A percentile compares a stretch with the other conserved stretches of the same genome.
These are phyloP conservation scores for Caenorhabditis briggsae DNA, from an alignment of 1,140 invertebrate species.

Conservation along the genomic window DNA sequence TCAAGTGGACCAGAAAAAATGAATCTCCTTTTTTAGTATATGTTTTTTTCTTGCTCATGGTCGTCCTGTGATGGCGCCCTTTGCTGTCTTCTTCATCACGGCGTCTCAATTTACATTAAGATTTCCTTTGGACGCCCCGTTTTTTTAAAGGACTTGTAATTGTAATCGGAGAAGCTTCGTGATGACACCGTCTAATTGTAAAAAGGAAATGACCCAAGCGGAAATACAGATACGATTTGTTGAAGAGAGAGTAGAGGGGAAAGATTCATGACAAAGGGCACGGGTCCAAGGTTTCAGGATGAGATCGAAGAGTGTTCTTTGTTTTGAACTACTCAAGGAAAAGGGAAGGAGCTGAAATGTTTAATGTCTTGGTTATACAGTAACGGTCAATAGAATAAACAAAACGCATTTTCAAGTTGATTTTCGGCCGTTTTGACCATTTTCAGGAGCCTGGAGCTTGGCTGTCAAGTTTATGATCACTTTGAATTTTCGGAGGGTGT, in stretches of 20 bases:
- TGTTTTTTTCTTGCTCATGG: not conserved
- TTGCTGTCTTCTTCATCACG: not conserved
- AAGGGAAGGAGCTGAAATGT: too few species aligned
- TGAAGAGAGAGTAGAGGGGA: not conserved
- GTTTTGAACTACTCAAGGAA: too few species aligned
- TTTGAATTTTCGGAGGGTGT: too few species aligned
- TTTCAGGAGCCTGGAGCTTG: too few species aligned
- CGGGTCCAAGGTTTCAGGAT: not conserved
- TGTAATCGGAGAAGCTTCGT: slow-evolving; percentile 35
- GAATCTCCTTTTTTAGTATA: not conserved
- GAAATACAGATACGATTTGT: slow-evolving; percentile 36
- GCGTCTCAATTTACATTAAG: slow-evolving; percentile 38
- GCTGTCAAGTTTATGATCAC: too few species aligned
- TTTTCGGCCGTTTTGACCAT: too few species aligned
- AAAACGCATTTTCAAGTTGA: too few species aligned
- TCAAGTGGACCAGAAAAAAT: slow-evolving; percentile 27
- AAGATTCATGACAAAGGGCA: not conserved
- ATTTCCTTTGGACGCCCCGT: not conserved
- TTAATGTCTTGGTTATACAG: too few species aligned
- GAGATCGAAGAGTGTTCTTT: not conserved
- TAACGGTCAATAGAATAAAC: too few species aligned
- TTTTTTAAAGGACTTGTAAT: too few species aligned
- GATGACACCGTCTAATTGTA: slow-evolving; percentile 49
- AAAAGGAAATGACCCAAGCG: slow-evolving; percentile 39
- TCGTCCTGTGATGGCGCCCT: not conserved